Percentiles rank a stretch among this genome's conserved stretches.
Evolutionary conservation across 2,888 invertebrate genomes (phyloP).

Genomic region (Notodonta ziczac): DNA sequence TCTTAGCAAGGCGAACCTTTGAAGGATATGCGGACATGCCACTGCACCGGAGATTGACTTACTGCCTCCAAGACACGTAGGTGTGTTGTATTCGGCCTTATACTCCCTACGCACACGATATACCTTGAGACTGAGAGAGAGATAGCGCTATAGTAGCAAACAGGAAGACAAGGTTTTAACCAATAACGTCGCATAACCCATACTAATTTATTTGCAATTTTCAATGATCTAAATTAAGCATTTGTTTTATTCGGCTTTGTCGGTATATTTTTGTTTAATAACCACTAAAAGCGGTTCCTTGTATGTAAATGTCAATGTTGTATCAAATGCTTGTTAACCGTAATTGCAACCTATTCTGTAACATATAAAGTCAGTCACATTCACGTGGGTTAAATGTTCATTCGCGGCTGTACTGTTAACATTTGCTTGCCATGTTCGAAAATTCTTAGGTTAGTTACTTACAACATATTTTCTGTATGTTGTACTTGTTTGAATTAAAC

Average conservation of each 20-base stretch:
- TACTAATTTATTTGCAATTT: too few relatives aligned
- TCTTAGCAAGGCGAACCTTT: slow-evolving; percentile 48
- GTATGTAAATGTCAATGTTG: slow-evolving; percentile 1
- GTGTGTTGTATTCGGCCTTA: not conserved
- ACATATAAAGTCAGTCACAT: not conserved
- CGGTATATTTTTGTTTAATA: too few relatives aligned
- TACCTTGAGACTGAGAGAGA: too few relatives aligned
- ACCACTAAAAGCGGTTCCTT: not conserved
- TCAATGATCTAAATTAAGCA: too few relatives aligned
- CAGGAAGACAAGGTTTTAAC: too few relatives aligned
- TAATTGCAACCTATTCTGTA: not conserved
- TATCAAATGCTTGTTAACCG: not conserved
- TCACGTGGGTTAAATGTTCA: not conserved
- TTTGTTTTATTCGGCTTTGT: too few relatives aligned
- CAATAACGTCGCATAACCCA: too few relatives aligned
- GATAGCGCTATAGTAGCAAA: too few relatives aligned
- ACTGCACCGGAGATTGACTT: slow-evolving; percentile 69
- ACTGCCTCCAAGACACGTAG: slow-evolving; percentile 32
- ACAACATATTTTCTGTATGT: too few relatives aligned
- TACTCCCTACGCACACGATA: not conserved
- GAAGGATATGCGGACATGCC: slow-evolving; percentile 56
- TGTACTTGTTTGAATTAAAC: not conserved
- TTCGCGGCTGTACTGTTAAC: not conserved
- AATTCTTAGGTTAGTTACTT: too few relatives aligned
- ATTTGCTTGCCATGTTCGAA: too few relatives aligned